Evolutionary conservation across 2,113 vertebrate genomes (phyloP).

Genomic region (Lucifuga dentata): DNA sequence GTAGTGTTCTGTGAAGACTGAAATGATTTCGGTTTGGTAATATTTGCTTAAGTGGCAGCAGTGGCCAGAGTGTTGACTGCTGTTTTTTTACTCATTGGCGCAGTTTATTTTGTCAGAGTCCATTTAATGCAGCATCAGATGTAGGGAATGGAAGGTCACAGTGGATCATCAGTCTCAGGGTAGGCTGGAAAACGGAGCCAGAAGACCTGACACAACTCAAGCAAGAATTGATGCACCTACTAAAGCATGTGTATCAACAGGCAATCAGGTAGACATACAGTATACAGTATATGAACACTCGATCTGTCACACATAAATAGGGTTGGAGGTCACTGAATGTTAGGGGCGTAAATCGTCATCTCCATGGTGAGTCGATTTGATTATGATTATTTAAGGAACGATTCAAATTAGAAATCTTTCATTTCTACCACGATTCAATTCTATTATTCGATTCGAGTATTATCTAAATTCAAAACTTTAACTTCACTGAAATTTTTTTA

Average conservation of each 20-base stretch:
- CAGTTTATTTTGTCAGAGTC: slow-evolving; percentile 21
- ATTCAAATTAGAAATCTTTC: too few relatives aligned
- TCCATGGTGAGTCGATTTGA: too few relatives aligned
- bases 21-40: slow-evolving; percentile 32
- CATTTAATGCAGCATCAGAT: slow-evolving; percentile 27
- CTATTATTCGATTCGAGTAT: too few relatives aligned
- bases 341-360: too few relatives aligned
- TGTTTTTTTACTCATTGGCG: slow-evolving; percentile 18
- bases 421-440: too few relatives aligned
- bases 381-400: too few relatives aligned
- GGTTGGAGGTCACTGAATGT: slow-evolving; percentile 30
- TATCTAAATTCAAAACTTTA: too few relatives aligned
- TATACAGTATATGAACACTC: slow-evolving; percentile 11
- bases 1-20: slow-evolving; percentile 27
- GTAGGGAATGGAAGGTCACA: slow-evolving; percentile 40
- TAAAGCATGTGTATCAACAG: neutral
- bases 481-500: too few relatives aligned
- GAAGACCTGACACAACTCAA: slow-evolving; percentile 20
- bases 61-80: slow-evolving; percentile 35
- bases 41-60: slow-evolving; percentile 34
- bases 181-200: slow-evolving; percentile 1
- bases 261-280: slow-evolving; percentile 17
- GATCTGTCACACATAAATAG: slow-evolving; percentile 38
- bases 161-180: slow-evolving; percentile 23
- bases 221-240: slow-evolving; percentile 17